A percentile compares a stretch with the other conserved stretches of the same genome.
These are phyloP conservation scores for Otus sunia DNA, from an alignment of 2,113 vertebrate genomes.

Conservation along the genomic window DNA sequence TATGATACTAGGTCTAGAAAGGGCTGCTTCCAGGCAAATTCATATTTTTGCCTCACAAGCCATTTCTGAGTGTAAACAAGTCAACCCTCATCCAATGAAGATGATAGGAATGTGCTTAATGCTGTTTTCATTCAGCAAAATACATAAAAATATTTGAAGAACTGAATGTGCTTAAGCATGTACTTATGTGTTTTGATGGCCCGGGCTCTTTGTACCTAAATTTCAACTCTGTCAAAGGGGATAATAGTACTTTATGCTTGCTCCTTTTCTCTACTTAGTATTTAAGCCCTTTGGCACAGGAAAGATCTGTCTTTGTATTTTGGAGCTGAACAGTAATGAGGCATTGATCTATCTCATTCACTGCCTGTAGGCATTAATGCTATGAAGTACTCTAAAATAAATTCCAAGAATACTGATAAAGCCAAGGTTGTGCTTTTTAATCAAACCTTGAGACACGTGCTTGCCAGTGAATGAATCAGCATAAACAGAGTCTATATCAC, in stretches of 20 bases:
- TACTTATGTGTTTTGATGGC: background rate
- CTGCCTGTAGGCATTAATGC: background rate
- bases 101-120: background rate
- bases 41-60: background rate
- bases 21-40: background rate
- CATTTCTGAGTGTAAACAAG: background rate
- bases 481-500: background rate
- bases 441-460: background rate
- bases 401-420: background rate
- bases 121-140: background rate
- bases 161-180: background rate
- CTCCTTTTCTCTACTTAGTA: background rate
- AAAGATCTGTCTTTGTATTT: background rate
- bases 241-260: background rate
- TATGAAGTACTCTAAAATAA: background rate
- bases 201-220: background rate
- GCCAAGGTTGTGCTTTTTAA: background rate
- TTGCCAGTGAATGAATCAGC: background rate
- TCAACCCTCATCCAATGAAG: background rate
- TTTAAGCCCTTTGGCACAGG: background rate
- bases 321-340: background rate
- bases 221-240: background rate
- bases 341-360: background rate
- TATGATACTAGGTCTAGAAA: background rate
- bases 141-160: background rate